These are phyloP conservation scores for Actinia equina DNA, from an alignment of 64 coral and sea anemone genomes.

Conservation along the genomic window DNA sequence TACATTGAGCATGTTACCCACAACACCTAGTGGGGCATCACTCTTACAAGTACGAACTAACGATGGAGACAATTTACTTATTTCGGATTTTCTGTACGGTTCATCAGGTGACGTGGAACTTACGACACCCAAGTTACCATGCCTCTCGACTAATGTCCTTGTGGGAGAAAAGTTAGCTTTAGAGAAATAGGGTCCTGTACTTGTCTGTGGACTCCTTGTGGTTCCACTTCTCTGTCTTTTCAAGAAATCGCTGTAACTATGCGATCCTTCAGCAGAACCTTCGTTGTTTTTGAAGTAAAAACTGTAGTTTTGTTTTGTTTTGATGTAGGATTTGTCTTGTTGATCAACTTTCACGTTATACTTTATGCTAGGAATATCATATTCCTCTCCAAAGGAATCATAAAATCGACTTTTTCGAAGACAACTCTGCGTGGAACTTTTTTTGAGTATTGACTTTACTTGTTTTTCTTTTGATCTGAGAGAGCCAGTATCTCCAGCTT, in stretches of 20 bases:
- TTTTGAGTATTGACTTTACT: conserved; percentile 12
- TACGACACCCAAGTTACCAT: neutral
- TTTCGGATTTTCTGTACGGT: neutral
- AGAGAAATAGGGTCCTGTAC: neutral
- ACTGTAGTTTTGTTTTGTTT: neutral
- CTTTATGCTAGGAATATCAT: neutral
- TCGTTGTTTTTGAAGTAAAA: neutral
- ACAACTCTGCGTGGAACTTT: neutral
- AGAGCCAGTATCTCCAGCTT: neutral
- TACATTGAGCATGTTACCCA: neutral
- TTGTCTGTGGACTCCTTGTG: neutral
- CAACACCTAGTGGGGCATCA: neutral
- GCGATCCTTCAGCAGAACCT: neutral
- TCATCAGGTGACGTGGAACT: neutral
- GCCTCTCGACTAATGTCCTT: neutral
- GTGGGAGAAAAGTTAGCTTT: neutral
- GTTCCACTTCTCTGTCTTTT: neutral
- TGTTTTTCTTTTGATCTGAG: neutral
- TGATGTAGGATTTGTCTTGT: neutral
- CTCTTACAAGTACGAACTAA: neutral
- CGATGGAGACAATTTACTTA: neutral
- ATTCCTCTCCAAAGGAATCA: neutral
- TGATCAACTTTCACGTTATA: neutral
- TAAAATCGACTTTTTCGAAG: neutral
- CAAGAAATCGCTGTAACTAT: neutral